These are phyloP conservation scores for Dolichotis patagonum DNA, from an alignment of 2,113 vertebrate genomes.

Conservation along the genomic window DNA sequence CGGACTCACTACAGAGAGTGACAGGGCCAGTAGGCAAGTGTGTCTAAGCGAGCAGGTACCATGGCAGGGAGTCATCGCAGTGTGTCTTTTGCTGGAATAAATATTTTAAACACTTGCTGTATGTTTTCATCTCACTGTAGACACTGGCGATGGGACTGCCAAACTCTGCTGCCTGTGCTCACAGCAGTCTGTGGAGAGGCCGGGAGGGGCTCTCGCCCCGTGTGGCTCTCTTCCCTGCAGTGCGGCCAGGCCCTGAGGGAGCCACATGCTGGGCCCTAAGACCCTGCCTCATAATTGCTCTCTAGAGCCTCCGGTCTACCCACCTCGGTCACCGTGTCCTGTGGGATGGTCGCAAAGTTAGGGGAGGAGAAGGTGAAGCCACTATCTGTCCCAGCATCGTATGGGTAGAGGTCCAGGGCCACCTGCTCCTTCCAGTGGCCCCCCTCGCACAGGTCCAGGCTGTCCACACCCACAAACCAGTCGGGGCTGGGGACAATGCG, in stretches of 20 bases:
- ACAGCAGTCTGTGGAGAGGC: neutral
- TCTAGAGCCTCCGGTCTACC: neutral
- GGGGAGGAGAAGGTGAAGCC: constrained; percentile 99
- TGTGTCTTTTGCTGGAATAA: neutral
- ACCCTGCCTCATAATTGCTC: neutral
- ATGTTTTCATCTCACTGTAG: neutral
- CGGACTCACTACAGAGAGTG: neutral
- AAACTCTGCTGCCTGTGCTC: too few species aligned
- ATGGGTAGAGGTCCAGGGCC: constrained; percentile 91
- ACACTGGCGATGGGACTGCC: neutral
- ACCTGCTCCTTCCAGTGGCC: constrained; percentile 92
- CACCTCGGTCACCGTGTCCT: constrained; percentile 95
- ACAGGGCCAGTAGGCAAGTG: neutral
- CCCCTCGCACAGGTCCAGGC: constrained; percentile 93
- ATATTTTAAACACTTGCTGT: neutral
- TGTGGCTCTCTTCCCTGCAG: neutral
- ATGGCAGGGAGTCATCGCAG: neutral
- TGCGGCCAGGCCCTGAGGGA: neutral
- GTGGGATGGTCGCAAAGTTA: constrained; percentile 98
- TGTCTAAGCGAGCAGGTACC: neutral
- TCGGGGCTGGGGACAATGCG: constrained; percentile 96
- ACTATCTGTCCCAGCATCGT: constrained; percentile 97
- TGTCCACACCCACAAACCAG: constrained; percentile 97
- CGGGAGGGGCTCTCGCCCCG: too few species aligned
- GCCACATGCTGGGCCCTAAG: neutral